A percentile compares a stretch with the other conserved stretches of the same genome.
Conservation (phyloP, 2,888 invertebrate species). For the Lepidochrysops patricia region DNA sequence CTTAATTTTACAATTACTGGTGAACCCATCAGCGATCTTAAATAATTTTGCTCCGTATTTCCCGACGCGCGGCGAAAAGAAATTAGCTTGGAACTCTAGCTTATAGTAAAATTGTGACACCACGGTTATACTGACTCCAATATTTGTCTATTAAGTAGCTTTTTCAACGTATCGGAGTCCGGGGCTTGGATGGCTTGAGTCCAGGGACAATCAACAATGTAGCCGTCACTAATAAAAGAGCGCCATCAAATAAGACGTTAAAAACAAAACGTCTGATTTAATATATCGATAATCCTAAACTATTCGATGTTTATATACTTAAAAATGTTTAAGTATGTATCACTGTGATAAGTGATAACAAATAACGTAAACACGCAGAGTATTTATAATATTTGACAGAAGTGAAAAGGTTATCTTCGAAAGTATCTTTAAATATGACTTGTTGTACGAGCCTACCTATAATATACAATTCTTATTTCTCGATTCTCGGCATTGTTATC, state of each 20-base stretch:
- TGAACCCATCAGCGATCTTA: too few species aligned
- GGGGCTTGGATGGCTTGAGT: too few species aligned
- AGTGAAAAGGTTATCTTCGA: background rate
- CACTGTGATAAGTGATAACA: background rate
- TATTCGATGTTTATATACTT: background rate
- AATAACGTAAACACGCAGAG: background rate
- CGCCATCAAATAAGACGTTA: background rate
- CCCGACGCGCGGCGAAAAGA: too few species aligned
- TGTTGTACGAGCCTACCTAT: background rate
- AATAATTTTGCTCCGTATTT: too few species aligned
- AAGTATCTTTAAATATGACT: background rate
- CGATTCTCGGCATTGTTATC: background rate
- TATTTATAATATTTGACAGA: conserved; percentile 9
- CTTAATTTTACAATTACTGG: too few species aligned
- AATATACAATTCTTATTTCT: background rate
- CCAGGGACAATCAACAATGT: too few species aligned
- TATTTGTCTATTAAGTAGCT: too few species aligned
- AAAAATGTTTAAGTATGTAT: background rate
- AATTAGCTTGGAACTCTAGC: too few species aligned
- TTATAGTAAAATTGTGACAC: too few species aligned
- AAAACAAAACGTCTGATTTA: background rate
- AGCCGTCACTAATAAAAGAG: too few species aligned
- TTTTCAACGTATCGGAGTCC: too few species aligned
- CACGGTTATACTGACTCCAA: too few species aligned
- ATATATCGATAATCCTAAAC: background rate